Conservation (phyloP, 2,113 vertebrate genomes). For the Ascaphus truei region DNA sequence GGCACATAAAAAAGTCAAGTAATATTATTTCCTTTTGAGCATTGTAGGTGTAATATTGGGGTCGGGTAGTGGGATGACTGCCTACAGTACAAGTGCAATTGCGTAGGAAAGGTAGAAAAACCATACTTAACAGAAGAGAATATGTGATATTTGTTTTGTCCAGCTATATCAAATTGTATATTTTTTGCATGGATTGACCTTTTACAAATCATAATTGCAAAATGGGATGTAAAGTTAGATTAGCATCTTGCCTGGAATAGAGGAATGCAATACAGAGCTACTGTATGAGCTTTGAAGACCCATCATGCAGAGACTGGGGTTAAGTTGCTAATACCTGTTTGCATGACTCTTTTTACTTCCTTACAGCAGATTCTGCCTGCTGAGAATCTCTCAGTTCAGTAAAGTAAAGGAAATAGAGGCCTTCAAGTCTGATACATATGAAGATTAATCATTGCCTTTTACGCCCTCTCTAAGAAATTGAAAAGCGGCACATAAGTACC, state of each 20-base stretch:
- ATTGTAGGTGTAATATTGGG: constrained; percentile 61
- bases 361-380: background rate
- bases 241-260: background rate
- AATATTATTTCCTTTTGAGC: constrained; percentile 72
- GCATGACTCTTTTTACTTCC: background rate
- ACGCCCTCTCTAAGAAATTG: background rate
- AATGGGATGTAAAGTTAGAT: background rate
- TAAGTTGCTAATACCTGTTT: constrained; percentile 13
- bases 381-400: constrained; percentile 15
- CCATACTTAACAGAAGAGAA: constrained; percentile 56
- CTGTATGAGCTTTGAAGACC: constrained; percentile 1
- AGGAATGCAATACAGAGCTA: background rate
- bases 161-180: no score
- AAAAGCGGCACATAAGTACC: constrained; percentile 1
- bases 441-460: constrained; percentile 17
- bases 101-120: constrained; percentile 60
- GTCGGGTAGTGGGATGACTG: constrained; percentile 58
- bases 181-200: background rate
- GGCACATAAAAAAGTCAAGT: constrained; percentile 77
- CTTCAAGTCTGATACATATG: background rate
- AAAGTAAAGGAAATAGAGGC: background rate
- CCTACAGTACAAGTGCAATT: constrained; percentile 60
- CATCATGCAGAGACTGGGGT: background rate
- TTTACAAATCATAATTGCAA: background rate
- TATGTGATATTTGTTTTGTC: no score